Percentiles rank a stretch among this genome's conserved stretches.
Evolutionary conservation across 2,113 vertebrate genomes (phyloP).

Genomic region (Pionites leucogaster): DNA sequence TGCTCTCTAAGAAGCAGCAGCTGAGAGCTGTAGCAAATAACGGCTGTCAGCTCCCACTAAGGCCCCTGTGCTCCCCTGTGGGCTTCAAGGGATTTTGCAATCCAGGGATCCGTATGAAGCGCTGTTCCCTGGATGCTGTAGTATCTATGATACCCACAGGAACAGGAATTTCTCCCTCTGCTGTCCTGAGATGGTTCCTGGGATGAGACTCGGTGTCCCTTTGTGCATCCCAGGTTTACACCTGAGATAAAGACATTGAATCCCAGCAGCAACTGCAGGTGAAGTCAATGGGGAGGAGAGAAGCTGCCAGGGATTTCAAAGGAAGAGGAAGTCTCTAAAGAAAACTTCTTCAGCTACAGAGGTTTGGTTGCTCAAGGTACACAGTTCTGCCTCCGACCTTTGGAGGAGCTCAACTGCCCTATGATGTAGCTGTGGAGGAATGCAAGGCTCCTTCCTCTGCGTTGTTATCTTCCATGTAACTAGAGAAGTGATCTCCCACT

Average conservation of each 20-base stretch:
- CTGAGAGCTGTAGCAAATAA: not conserved
- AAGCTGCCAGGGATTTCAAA: not conserved
- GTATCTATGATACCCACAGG: not conserved
- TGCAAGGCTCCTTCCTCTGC: not conserved
- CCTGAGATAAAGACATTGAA: not conserved
- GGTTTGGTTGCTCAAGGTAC: not conserved
- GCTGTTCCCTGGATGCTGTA: not conserved
- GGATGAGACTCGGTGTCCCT: not conserved
- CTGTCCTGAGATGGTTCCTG: not conserved
- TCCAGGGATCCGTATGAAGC: not conserved
- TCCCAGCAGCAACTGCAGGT: not conserved
- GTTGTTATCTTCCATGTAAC: constrained; percentile 16
- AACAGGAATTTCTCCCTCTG: not conserved
- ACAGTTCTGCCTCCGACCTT: constrained; percentile 20
- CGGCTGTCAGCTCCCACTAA: not conserved
- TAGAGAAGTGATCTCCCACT: not conserved
- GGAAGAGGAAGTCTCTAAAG: not conserved
- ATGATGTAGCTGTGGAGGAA: constrained; percentile 23
- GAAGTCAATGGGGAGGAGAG: not conserved
- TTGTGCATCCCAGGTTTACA: not conserved
- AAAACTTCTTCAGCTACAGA: not conserved
- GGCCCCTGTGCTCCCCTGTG: not conserved
- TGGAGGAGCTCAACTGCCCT: not conserved
- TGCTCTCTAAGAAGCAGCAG: not conserved
- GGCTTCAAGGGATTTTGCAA: not conserved